Evolutionary conservation across 2,113 vertebrate genomes (phyloP).

Genomic region (Corythaeola cristata): DNA sequence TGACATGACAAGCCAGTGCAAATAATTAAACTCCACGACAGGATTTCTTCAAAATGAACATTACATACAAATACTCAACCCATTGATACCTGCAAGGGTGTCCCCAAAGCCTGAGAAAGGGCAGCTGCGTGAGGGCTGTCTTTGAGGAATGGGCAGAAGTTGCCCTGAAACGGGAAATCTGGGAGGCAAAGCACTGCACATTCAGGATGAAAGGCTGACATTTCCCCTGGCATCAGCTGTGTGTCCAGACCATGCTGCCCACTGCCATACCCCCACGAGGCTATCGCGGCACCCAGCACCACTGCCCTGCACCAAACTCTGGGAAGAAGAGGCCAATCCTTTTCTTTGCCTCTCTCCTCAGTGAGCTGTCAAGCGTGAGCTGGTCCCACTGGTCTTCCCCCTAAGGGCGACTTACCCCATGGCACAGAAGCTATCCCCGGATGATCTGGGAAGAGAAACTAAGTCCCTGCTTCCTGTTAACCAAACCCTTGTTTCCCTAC

Average conservation of each 20-base stretch:
- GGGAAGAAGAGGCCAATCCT: neutral
- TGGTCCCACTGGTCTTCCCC: neutral
- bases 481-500: neutral
- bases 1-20: fast-evolving
- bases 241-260: neutral
- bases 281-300: neutral
- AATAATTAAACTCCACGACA: neutral
- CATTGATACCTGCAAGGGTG: neutral
- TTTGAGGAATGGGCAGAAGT: neutral
- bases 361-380: fast-evolving
- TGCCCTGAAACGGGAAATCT: neutral
- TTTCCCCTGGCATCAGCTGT: neutral
- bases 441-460: neutral
- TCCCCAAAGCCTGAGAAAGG: neutral
- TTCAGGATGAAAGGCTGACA: neutral
- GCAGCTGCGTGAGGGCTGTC: neutral
- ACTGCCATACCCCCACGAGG: fast-evolving
- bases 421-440: neutral
- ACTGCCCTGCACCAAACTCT: fast-evolving
- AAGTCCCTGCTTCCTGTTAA: neutral
- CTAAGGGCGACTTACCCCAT: fast-evolving
- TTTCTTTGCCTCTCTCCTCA: neutral
- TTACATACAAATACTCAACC: fast-evolving
- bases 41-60: neutral
- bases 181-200: neutral